Conservation (phyloP, 1,140 invertebrate genomes). For the Trissolcus basalis region DNA sequence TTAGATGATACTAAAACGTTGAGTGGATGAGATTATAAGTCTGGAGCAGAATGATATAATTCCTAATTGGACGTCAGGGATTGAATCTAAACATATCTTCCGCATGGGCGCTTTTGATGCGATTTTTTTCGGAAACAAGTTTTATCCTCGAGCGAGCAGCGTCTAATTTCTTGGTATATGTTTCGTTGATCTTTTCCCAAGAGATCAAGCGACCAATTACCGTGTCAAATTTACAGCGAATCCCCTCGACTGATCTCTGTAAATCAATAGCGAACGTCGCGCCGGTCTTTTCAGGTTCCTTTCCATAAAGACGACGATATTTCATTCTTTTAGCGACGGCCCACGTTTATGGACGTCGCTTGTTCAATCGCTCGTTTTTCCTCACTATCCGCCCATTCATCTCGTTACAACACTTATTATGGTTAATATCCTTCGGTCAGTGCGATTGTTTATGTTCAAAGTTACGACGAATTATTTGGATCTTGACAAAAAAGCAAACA, state of each 20-base stretch:
- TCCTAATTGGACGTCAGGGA: neutral
- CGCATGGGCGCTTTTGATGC: neutral
- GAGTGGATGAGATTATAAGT: neutral
- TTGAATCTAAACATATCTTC: slow-evolving; percentile 2
- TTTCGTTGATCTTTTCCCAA: slow-evolving; percentile 16
- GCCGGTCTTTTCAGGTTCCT: slow-evolving; percentile 32
- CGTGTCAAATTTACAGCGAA: slow-evolving; percentile 41
- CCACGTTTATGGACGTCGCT: slow-evolving; percentile 39
- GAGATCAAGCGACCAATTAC: slow-evolving; percentile 41
- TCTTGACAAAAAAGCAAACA: neutral
- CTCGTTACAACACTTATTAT: slow-evolving; percentile 42
- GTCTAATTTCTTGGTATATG: slow-evolving; percentile 15
- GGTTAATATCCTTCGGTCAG: slow-evolving; percentile 14
- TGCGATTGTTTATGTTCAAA: neutral
- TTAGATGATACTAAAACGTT: neutral
- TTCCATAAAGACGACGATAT: slow-evolving; percentile 43
- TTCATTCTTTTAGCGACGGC: slow-evolving; percentile 51
- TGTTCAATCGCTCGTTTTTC: slow-evolving; percentile 45
- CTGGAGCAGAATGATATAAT: neutral
- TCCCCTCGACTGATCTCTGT: slow-evolving; percentile 14
- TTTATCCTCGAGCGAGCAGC: slow-evolving; percentile 1
- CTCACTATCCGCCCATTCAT: slow-evolving; percentile 31
- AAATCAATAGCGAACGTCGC: slow-evolving; percentile 34
- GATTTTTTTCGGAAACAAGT: slow-evolving; percentile 4
- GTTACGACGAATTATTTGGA: no score